A percentile compares a stretch with the other conserved stretches of the same genome.
These are phyloP conservation scores for Alethe diademata DNA, from an alignment of 2,113 vertebrate genomes.

Conservation along the genomic window DNA sequence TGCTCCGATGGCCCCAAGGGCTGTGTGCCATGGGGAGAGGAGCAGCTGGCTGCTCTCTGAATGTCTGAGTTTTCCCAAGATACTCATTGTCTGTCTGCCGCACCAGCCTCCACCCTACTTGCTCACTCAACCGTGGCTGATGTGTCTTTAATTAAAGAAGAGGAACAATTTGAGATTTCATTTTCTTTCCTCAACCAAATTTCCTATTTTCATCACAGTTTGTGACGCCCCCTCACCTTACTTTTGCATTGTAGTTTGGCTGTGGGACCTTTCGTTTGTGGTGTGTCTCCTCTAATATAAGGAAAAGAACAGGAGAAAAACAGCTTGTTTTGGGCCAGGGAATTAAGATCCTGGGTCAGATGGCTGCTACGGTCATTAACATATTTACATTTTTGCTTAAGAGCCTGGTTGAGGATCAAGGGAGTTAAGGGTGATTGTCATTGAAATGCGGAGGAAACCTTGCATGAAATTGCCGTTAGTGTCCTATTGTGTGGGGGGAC, in stretches of 20 bases:
- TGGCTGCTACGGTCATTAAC: slow-evolving; percentile 50
- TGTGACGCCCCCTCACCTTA: neutral
- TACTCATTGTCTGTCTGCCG: slow-evolving; percentile 53
- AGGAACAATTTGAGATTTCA: slow-evolving; percentile 31
- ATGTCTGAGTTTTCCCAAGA: slow-evolving; percentile 38
- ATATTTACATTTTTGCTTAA: slow-evolving; percentile 70
- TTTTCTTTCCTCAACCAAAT: neutral
- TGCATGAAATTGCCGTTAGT: slow-evolving; percentile 77
- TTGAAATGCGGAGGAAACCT: slow-evolving; percentile 67
- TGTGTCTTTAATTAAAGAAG: slow-evolving; percentile 67
- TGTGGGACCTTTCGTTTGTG: neutral
- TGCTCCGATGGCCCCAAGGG: neutral
- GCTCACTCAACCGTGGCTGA: slow-evolving; percentile 60
- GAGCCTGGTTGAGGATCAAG: slow-evolving; percentile 47
- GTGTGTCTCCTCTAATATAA: neutral
- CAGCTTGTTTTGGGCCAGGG: neutral
- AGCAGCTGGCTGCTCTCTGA: slow-evolving; percentile 4
- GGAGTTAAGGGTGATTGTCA: slow-evolving; percentile 68
- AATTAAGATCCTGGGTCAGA: slow-evolving; percentile 43
- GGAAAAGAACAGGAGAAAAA: neutral
- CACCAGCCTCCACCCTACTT: slow-evolving; percentile 64
- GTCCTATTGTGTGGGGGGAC: slow-evolving; percentile 44
- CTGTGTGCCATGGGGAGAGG: slow-evolving; percentile 20
- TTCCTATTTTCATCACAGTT: neutral
- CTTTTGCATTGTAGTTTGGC: neutral